Base-by-base conservation (phyloP, 2,797 vertebrate genomes). In the Apogon talboti region DNA sequence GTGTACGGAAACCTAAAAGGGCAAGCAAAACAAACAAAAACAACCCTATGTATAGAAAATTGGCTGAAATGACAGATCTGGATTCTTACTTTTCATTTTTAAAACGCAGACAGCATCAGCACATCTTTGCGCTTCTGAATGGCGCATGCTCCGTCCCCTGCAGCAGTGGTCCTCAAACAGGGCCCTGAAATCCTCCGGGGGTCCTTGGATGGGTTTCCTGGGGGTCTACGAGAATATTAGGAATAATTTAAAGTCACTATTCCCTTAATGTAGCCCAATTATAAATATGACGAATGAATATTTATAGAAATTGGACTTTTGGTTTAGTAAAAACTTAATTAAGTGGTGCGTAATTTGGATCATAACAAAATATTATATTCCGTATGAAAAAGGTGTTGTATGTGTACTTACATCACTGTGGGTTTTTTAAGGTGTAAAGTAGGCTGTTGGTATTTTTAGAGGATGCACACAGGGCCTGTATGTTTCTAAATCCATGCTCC, bases 271-370 rank as follows among this genome's bases (percentile, higher is more conserved):
- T 28, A 28, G 24, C 24, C 24, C 24, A 28, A 28, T 28, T 28
- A 28, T 28, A 28, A 19, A 75, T 60, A 63, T 68, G 7, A 35
- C 16, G 16, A 55, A 63, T 82, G 54, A 74, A 89, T 84, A 85
- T 85, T 82, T 73, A 87, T 73, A 40, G 37, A 12, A 12, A 3
- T 7, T 35, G 44, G 9, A 62, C 49, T 68, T 43, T 6, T 28
- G 24, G 24, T 28, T 28, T 28, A 5, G 24, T 28, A 28, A 28
- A 28, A 28, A 28, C 24, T 28, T 28, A 4, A 28, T 24, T 5
- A 24, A 24, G 5, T 5, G 21, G 21, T 24, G n/a, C n/a, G n/a
- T n/a, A n/a, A n/a, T n/a, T n/a, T n/a, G 21, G 5, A 24, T 24
- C 21, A 24, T 24, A 5, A 24, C 21, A 24, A 24, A 24, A 5